Evolutionary conservation across 2,797 vertebrate species (phyloP), one percentile per base, ranked within the genome.

Genomic region (Pseudotriccus pelzelni): DNA sequence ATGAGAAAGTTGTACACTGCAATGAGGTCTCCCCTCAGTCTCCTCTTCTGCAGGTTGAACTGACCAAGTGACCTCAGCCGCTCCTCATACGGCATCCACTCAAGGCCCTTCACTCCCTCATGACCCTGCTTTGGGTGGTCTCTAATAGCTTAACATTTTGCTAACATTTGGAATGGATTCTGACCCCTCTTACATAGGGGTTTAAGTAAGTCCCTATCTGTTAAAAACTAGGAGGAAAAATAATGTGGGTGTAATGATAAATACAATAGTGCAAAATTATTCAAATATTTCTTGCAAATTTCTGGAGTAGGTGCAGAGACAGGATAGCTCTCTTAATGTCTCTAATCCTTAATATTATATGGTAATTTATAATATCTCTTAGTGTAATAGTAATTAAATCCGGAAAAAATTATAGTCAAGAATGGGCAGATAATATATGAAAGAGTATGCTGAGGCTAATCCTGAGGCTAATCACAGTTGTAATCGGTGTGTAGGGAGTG

Each of bases 41-140:
- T 36, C 10, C 32, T 25, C 25, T 55, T 72, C 19, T 59, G 15
- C 47, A 43, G 12, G 19, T 27, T 55, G 27, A 37, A 27, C 13
- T 43, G 27, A 12, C 6, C 32, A 43, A 68, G 32, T 10, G 22
- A 55, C 9, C 10, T 62, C 15, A 28, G 32, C 3, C 5, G 6
- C 19, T n/a, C 5, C 12, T 60, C 7, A 17, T 5, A 43, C 0
- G 0, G 2, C 12, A 68, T 46, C 21, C 10, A 18, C 18, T 47
- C 10, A 8, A 60, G 10, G 47, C 6, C 27, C 5, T 23, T 60
- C 12, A 36, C 5, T 4, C 10, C 14, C 12, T 36, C 5, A 10
- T 28, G 0, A 0, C 2, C 10, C 7, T 55, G 10, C 8, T 32
- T 81, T 62, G 22, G 13, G 37, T 19, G 7, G 11, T 68, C 18